Evolutionary conservation across 2,888 invertebrate genomes (phyloP).

Genomic region (Eilema sororculum): DNA sequence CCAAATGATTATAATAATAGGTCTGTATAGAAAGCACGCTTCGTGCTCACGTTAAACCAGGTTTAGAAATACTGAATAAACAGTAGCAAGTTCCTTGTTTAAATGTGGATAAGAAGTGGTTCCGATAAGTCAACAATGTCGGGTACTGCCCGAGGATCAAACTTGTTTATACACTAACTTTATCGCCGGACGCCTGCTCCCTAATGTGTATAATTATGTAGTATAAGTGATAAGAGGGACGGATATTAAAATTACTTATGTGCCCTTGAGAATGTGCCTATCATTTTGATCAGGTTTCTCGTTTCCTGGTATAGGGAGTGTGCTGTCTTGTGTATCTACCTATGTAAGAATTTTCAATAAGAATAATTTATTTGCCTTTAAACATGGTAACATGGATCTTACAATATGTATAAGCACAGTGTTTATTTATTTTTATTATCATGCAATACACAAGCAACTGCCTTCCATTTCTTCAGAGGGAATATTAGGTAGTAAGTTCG

Average conservation of each 20-base stretch:
- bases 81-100: slow-evolving; percentile 17
- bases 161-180: slow-evolving; percentile 36
- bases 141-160: slow-evolving; percentile 23
- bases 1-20: neutral
- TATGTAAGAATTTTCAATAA: no score
- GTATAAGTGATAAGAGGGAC: slow-evolving; percentile 39
- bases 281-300: neutral
- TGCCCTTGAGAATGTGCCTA: neutral
- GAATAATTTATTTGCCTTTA: no score
- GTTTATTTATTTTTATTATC: no score
- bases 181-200: slow-evolving; percentile 39
- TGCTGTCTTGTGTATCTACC: no score
- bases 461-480: no score
- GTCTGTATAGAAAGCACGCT: neutral
- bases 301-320: neutral
- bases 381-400: no score
- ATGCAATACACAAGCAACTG: no score
- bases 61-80: slow-evolving; percentile 1
- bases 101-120: slow-evolving; percentile 9
- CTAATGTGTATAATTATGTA: slow-evolving; percentile 41
- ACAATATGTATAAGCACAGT: no score
- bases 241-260: slow-evolving; percentile 4
- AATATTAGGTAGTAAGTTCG: no score
- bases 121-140: slow-evolving; percentile 15
- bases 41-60: neutral